phyloP scores from a whole-genome alignment of 2,113 vertebrate genomes.

The Pipa parva region DNA sequence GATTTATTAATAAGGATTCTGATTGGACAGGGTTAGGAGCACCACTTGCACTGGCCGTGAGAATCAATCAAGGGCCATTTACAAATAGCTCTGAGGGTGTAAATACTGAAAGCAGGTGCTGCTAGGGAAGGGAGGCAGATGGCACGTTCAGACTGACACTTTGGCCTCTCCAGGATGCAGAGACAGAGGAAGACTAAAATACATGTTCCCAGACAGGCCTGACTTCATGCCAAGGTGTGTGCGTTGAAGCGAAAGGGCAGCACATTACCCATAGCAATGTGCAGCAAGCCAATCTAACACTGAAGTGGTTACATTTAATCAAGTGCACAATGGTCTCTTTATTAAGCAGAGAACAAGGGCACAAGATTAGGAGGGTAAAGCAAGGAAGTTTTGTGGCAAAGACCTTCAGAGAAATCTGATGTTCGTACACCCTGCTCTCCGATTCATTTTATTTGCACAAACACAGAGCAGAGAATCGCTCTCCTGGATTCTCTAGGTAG shows the following conservation, averaged over 20 bases:
- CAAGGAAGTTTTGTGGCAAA: too few relatives aligned
- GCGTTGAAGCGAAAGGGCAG: neutral
- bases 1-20: too few relatives aligned
- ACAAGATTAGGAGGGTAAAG: neutral
- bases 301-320: neutral
- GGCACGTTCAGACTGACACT: neutral
- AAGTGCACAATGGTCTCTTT: neutral
- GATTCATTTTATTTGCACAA: neutral
- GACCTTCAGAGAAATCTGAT: neutral
- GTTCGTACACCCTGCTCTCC: slow-evolving; percentile 8
- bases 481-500: neutral
- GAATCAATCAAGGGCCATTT: neutral
- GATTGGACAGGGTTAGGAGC: neutral
- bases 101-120: neutral
- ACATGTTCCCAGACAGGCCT: neutral
- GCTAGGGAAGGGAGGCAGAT: neutral
- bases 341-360: too few relatives aligned
- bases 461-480: neutral
- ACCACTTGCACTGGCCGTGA: too few relatives aligned
- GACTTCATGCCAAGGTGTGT: neutral
- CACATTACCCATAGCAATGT: neutral
- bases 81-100: neutral
- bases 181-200: neutral
- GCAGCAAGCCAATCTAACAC: neutral
- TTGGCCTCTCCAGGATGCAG: neutral